A percentile compares a stretch with the other conserved stretches of the same genome.
Evolutionary conservation across 2,797 vertebrate species (phyloP).

Genomic region (Protosalanx chinensis): DNA sequence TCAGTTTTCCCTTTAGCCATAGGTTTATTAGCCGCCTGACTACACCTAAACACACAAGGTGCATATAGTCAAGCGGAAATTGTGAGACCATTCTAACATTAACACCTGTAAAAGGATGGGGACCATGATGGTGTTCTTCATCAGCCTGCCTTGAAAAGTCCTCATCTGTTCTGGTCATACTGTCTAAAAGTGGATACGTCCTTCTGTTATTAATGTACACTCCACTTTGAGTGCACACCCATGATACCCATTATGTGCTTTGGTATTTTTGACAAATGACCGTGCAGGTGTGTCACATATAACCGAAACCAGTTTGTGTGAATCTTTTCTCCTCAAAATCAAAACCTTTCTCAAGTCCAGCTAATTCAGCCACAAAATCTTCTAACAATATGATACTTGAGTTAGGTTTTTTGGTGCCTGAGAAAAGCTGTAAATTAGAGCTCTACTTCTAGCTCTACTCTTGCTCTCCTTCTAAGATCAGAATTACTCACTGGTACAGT

Average conservation of each 20-base stretch:
- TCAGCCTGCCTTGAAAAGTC: conserved; percentile 12
- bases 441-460: too few relatives aligned
- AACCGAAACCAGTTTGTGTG: not conserved
- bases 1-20: conserved; percentile 10
- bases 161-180: conserved; percentile 7
- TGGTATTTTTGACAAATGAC: conserved; percentile 32
- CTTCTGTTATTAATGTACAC: conserved; percentile 8
- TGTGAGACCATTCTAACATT: conserved; percentile 10
- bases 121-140: conserved; percentile 17
- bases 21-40: not conserved
- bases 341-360: not conserved
- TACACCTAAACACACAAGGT: conserved; percentile 14
- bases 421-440: too few relatives aligned
- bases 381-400: not conserved
- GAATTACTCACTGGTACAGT: too few relatives aligned
- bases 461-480: too few relatives aligned
- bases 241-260: conserved; percentile 25
- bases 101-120: not conserved
- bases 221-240: conserved; percentile 24
- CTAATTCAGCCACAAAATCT: conserved; percentile 20
- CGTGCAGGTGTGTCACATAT: not conserved
- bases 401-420: conserved; percentile 17
- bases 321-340: not conserved
- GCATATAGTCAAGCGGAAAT: conserved; percentile 14
- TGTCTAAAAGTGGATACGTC: conserved; percentile 14